Base-by-base conservation (phyloP, 1,140 invertebrate genomes). In the Drosophila fuyamai region DNA sequence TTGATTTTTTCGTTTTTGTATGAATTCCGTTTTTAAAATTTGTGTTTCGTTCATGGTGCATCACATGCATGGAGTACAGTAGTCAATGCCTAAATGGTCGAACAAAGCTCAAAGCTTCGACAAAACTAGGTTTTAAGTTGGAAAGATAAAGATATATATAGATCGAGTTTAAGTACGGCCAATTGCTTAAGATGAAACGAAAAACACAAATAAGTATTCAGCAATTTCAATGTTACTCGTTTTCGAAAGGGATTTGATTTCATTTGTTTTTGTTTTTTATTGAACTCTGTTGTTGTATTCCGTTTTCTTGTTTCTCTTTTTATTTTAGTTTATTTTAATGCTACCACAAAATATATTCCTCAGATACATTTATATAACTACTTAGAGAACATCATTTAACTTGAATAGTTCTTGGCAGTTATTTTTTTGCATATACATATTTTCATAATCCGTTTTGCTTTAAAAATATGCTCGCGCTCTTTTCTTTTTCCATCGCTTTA, bases 361-460 rank as follows among this genome's bases (percentile, higher is more conserved):
- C 57, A 80, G 58, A 81, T 81, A 80, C 53, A 63, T 71, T 70
- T 61, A 67, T 66, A 67, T 79, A 78, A 84, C 81, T 84, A 84
- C 76, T 80, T 84, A 84, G 81, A 84, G 82, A 88, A 84, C 83
- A 83, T 89, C 53, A 77, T 89, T 80, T 79, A 89, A 74, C 68
- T 89, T 78, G 76, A 88, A 89, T 89, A 89, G 83, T 88, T 89
- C 67, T 89, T 89, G 83, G 83, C 83, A 88, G 83, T 88, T 88
- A 81, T 74, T 51, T 89, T 79, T 53, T 86, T 82, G 67, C 76
- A 83, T 88, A 80, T 76, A 70, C 46, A 73, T 74, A 62, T 74
- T 63, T 56, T 79, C 62, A 71, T 73, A 71, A 70, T 71, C 44
- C 53, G 27, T 48, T 60, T 41, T 59, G 53, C 56, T 71, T 84